phyloP scores from a whole-genome alignment of 2,888 invertebrate species.

The Polymixis flavicincta region DNA sequence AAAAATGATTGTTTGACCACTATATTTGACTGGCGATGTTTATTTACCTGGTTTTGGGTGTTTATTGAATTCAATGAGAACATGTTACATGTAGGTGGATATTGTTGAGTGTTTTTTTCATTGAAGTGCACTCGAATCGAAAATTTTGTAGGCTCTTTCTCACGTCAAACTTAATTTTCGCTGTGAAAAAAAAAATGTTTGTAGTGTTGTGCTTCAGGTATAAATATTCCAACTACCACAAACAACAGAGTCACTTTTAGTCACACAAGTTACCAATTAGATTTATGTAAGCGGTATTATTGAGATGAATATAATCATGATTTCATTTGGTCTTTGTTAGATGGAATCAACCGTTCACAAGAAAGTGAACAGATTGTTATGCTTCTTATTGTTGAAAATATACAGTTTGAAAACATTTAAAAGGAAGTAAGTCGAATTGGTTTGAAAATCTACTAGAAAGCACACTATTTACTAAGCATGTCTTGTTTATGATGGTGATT shows the following conservation, averaged over 20 bases:
- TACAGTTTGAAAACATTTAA: background rate
- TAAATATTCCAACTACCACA: background rate
- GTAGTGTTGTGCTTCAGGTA: slow-evolving; percentile 72
- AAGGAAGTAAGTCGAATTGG: background rate
- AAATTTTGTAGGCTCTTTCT: slow-evolving; percentile 90
- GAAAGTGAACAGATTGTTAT: background rate
- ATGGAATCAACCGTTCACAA: accelerated
- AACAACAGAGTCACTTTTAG: background rate
- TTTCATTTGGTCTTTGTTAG: background rate
- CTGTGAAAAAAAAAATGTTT: slow-evolving; percentile 71
- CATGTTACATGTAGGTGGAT: slow-evolving; percentile 89
- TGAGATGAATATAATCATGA: background rate
- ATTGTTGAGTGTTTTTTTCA: slow-evolving; percentile 80
- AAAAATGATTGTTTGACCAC: slow-evolving; percentile 9
- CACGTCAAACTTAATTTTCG: slow-evolving; percentile 86
- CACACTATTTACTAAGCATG: no score
- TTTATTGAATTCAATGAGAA: slow-evolving; percentile 90
- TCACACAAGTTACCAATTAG: slow-evolving; percentile 19
- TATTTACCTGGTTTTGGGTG: slow-evolving; percentile 88
- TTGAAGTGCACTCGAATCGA: slow-evolving; percentile 89
- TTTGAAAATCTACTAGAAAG: background rate
- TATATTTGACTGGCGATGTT: slow-evolving; percentile 9
- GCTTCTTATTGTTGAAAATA: background rate
- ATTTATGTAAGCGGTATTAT: background rate
- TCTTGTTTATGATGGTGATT: slow-evolving; percentile 24